A percentile compares a stretch with the other conserved stretches of the same genome.
Evolutionary conservation across 2,797 vertebrate species (phyloP).

Genomic region (Leucoraja ocellata): DNA sequence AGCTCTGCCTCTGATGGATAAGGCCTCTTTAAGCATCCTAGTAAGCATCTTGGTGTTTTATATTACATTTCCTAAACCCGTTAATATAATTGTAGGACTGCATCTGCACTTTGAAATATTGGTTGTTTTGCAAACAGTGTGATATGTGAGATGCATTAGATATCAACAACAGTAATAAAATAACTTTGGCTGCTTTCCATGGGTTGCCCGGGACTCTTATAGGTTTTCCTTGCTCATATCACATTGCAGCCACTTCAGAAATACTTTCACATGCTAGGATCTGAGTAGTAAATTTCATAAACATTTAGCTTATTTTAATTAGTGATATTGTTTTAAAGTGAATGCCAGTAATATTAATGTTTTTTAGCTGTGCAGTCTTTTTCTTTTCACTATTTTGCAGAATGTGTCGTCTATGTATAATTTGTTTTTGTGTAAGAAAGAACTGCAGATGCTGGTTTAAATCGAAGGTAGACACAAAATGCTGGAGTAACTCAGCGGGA

Average conservation of each 20-base stretch:
- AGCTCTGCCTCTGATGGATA: too few relatives aligned
- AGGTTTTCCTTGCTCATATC: not conserved
- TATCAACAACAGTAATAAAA: conserved; percentile 1
- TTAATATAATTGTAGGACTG: not conserved
- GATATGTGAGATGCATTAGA: not conserved
- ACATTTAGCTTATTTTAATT: not conserved
- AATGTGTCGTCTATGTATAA: too few relatives aligned
- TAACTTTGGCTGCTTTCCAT: conserved; percentile 8
- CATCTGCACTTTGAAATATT: conserved; percentile 26
- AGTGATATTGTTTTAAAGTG: not conserved
- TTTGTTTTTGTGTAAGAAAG: too few relatives aligned
- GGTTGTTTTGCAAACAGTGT: conserved; percentile 6
- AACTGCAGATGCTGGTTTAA: too few relatives aligned
- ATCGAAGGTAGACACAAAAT: too few relatives aligned
- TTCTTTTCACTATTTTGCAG: not conserved
- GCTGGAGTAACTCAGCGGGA: too few relatives aligned
- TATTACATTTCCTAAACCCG: not conserved
- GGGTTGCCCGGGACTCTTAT: not conserved
- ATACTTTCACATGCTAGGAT: not conserved
- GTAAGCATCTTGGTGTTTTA: not conserved
- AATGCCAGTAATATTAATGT: not conserved
- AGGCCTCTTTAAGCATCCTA: not conserved
- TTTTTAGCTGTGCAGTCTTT: not conserved
- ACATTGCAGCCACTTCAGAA: not conserved
- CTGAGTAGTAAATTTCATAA: not conserved